Conservation (phyloP, 2,888 invertebrate genomes). For the Synergus japonicus region DNA sequence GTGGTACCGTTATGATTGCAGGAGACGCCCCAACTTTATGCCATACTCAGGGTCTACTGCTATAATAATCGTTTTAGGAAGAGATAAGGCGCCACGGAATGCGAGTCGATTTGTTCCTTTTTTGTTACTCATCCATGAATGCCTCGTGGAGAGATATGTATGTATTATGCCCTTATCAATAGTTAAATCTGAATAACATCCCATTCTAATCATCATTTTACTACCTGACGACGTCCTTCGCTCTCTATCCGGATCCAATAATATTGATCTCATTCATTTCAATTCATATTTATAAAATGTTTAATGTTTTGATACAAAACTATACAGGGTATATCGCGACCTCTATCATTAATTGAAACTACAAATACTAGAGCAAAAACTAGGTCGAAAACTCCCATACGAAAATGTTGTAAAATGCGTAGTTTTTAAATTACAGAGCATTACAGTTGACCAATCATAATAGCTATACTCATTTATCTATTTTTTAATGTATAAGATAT, state of each 20-base stretch:
- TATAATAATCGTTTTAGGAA: constrained; percentile 72
- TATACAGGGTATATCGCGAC: too few species aligned
- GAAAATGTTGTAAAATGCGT: too few species aligned
- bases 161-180: constrained; percentile 54
- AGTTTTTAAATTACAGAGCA: too few species aligned
- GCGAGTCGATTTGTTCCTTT: constrained; percentile 52
- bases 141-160: constrained; percentile 25
- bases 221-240: constrained; percentile 50
- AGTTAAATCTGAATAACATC: constrained; percentile 52
- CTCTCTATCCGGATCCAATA: constrained; percentile 5
- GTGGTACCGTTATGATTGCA: constrained; percentile 73
- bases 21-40: constrained; percentile 61
- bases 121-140: constrained; percentile 43
- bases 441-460: too few species aligned
- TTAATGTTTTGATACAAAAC: too few species aligned
- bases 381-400: too few species aligned
- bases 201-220: constrained; percentile 57
- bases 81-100: constrained; percentile 58
- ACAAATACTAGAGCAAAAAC: too few species aligned
- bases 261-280: constrained; percentile 18
- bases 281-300: background rate
- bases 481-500: too few species aligned
- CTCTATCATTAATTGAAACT: too few species aligned
- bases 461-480: too few species aligned
- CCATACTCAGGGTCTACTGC: constrained; percentile 65